A percentile compares a stretch with the other conserved stretches of the same genome.
Evolutionary conservation across 2,113 vertebrate species (phyloP).

Genomic region (Halcyon malimbica): DNA sequence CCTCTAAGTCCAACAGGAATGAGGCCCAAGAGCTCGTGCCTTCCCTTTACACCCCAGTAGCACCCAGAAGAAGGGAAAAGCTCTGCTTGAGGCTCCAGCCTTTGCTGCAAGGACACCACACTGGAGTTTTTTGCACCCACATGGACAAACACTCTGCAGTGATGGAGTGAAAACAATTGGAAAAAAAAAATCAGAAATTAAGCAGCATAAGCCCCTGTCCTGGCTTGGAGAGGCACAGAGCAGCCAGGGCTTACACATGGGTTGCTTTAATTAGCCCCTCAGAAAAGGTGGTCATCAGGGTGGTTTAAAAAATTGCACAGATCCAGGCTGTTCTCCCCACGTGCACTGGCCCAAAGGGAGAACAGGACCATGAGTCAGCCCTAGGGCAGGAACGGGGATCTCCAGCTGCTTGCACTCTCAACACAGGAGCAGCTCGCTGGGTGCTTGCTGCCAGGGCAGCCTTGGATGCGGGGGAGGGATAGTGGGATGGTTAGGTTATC

Average conservation of each 20-base stretch:
- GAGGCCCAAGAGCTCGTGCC: background rate
- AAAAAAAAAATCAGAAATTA: background rate
- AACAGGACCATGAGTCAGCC: background rate
- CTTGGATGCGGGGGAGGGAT: background rate
- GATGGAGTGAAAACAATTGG: background rate
- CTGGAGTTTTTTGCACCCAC: background rate
- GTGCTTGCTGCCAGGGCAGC: background rate
- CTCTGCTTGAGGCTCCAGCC: background rate
- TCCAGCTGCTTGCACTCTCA: background rate
- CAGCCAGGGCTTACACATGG: background rate
- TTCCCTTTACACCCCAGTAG: background rate
- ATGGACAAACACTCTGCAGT: background rate
- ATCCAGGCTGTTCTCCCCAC: background rate
- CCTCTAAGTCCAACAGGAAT: background rate
- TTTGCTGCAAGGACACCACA: background rate
- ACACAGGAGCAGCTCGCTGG: fast-evolving
- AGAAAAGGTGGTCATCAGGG: fast-evolving
- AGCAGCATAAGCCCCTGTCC: background rate
- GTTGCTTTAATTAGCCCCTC: background rate
- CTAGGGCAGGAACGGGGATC: background rate
- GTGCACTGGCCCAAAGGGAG: background rate
- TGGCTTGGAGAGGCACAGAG: background rate
- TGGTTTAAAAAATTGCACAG: background rate
- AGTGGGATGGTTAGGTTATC: background rate
- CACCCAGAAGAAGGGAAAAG: background rate